Base-by-base conservation (phyloP, 2,113 vertebrate species). In the Blennius ocellaris region DNA sequence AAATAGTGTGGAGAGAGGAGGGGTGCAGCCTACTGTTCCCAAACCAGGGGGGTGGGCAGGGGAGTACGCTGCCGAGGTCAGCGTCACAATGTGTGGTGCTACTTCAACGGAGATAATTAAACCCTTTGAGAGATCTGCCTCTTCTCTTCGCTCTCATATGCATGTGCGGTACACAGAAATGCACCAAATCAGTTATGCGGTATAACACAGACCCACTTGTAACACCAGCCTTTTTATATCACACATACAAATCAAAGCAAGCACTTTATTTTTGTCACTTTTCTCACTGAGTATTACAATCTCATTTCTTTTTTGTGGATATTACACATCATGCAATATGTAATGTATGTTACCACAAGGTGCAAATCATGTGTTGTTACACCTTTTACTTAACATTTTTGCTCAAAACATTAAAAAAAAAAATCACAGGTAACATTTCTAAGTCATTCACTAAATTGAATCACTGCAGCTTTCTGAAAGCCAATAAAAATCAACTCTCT, bases 91-190 rank as follows among this genome's bases (percentile, higher is more conserved):
- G 80, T 78, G 80, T 67, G 73, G 83, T 81, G 43, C 79, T 71
- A 60, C 63, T 85, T 86, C 78, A 77, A 82, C 68, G 77, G 89
- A 91, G 89, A 91, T 92, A 92, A 93, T 92, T 90, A 92, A 91
- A 91, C 86, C 91, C 84, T 72, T 47, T 71, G 87, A 90, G 89
- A 92, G 62, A 67, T 80, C 80, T 72, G 45, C 40, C 9, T 48
- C 64, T 73, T 65, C 40, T 77, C 51, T 63, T 75, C 63, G 37
- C 70, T 76, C 72, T 70, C 44, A 68, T 81, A 53, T 83, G 53
- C 50, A 69, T 71, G 51, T 55, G 17, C 12, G 41, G 9, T 40
- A 49, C 73, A 80, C 60, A 80, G 36, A 78, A 64, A 54, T 15
- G n/a, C 49, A 40, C 11, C 5, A 37, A 60, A 61, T 39, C 50